Percentiles rank a stretch among this genome's conserved stretches.
Conservation (phyloP, 2,888 invertebrate genomes). For the Eupithecia vulgata region DNA sequence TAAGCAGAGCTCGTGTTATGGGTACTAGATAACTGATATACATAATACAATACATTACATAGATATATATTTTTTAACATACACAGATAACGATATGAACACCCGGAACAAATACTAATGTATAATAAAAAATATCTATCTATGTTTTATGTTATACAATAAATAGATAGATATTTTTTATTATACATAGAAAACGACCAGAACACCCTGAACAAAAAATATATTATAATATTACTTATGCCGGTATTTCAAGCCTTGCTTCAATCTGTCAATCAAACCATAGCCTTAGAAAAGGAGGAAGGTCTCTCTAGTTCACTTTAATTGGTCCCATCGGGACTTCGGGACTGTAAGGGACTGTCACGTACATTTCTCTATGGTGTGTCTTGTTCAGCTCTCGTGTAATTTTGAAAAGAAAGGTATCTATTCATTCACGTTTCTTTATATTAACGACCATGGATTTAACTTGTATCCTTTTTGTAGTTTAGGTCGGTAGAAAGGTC, state of each 20-base stretch:
- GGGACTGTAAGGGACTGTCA: background rate
- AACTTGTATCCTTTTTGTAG: background rate
- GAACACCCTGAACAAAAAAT: no score
- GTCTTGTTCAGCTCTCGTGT: slow-evolving; percentile 1
- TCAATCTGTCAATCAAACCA: slow-evolving; percentile 1
- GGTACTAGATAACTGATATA: no score
- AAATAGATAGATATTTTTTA: no score
- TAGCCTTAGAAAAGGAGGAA: background rate
- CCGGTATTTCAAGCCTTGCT: background rate
- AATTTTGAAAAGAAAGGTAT: slow-evolving; percentile 6
- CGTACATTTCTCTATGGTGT: background rate
- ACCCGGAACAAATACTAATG: no score
- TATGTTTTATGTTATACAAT: no score
- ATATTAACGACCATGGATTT: background rate
- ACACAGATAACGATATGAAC: no score
- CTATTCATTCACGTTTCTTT: background rate
- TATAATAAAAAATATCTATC: no score
- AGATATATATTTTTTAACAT: no score
- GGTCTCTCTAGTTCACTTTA: slow-evolving; percentile 1
- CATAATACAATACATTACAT: no score
- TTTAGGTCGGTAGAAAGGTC: background rate
- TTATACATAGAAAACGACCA: no score
- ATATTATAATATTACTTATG: background rate
- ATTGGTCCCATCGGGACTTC: slow-evolving; percentile 11
- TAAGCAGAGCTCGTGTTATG: no score